Base-by-base conservation (phyloP, 2,888 invertebrate genomes). In the Chymomyza amoena region DNA sequence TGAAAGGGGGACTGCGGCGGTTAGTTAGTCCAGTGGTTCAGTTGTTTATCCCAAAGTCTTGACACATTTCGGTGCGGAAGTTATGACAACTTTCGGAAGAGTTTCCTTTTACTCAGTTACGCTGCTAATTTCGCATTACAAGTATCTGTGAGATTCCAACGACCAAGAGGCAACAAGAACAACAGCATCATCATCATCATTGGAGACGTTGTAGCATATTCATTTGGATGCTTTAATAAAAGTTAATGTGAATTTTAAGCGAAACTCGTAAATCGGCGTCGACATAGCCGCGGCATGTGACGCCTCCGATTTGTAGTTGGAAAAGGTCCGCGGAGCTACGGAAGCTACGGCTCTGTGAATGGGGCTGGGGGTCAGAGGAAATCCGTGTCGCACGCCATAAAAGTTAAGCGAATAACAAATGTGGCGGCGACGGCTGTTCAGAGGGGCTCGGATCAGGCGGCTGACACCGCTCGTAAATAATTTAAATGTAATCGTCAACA, bases 341-440 rank as follows among this genome's bases (percentile, higher is more conserved):
- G 61, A 72, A 71, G 69, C 61, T 32, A n/a, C 32, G 61, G 13
- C 32, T n/a, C 13, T 9, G 32, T 61, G 39, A 10, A 6, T 32
- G 32, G 32, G 73, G 84, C 0, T 32, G 32, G 32, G 73, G 84
- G 73, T 72, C 73, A 71, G 70, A 56, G 71, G 70, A 80, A 85
- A 85, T 83, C 86, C 76, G 82, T 80, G 81, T 70, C 75, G 76
- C 76, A 71, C 81, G 70, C 70, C 79, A 88, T 84, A 88, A 84
- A 84, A 86, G 86, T 86, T 79, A 84, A 84, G 88, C 88, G 88
- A 84, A 88, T 84, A 84, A 84, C 81, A 84, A 84, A 84, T 88
- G 88, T 76, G 84, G 72, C 74, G 76, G 70, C 59, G 76, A 52
- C 66, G 67, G 66, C 64, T 63, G 60, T 70, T 64, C 60, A 16